These are phyloP conservation scores for Drosophila lutescens DNA, from an alignment of 2,888 invertebrate species.

Conservation along the genomic window DNA sequence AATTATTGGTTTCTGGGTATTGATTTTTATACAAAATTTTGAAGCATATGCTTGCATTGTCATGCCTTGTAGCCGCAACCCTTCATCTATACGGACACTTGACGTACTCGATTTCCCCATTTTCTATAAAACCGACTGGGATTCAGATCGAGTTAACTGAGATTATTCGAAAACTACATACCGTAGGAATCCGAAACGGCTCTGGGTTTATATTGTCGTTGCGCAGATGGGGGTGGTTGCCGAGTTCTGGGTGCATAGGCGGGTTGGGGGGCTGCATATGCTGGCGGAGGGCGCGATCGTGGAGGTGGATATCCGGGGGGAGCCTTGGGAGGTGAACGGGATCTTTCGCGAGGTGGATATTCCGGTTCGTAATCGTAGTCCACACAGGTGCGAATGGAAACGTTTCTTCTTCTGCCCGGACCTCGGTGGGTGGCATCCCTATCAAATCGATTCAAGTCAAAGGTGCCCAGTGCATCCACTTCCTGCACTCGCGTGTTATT, in stretches of 20 bases:
- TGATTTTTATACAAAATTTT: too few relatives aligned
- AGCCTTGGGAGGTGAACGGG: background rate
- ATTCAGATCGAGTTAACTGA: too few relatives aligned
- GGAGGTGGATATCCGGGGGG: background rate
- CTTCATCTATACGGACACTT: slow-evolving; percentile 7
- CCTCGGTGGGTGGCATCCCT: slow-evolving; percentile 17
- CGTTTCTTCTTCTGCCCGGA: slow-evolving; percentile 42
- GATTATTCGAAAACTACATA: background rate
- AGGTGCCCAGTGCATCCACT: slow-evolving; percentile 27
- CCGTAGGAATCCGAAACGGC: background rate
- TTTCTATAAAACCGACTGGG: background rate
- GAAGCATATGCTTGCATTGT: too few relatives aligned
- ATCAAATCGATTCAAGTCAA: slow-evolving; percentile 42
- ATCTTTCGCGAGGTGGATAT: background rate
- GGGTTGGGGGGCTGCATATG: background rate
- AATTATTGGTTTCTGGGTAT: too few relatives aligned
- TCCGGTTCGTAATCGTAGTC: slow-evolving; percentile 57
- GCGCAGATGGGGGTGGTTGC: background rate
- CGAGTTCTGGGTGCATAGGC: background rate
- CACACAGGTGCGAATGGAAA: slow-evolving; percentile 52
- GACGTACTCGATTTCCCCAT: background rate
- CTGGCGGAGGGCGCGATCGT: background rate
- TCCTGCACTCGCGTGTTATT: background rate
- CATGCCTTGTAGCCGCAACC: background rate
- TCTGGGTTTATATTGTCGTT: background rate